phyloP scores from a whole-genome alignment of 2,113 vertebrate species.

The Sinocyclocheilus maitianheensis region DNA sequence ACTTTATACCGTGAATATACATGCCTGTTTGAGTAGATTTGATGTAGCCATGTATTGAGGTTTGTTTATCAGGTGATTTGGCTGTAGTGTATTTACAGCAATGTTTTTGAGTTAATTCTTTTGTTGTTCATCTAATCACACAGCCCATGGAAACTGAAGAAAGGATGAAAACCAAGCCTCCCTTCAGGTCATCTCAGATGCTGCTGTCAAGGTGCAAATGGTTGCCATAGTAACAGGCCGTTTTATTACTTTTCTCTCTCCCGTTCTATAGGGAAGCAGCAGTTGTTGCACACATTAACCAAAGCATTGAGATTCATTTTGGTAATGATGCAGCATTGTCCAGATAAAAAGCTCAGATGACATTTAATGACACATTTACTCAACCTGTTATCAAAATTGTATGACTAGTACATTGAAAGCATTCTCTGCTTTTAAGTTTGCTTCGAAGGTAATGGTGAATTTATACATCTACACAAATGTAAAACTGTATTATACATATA shows the following conservation, averaged over 20 bases:
- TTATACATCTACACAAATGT: too few species aligned
- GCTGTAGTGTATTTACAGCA: background rate
- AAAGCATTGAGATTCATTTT: too few species aligned
- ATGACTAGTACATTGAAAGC: background rate
- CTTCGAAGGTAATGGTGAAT: too few species aligned
- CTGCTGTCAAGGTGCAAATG: conserved; percentile 56
- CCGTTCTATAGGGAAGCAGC: conserved; percentile 32
- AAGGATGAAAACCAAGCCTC: conserved; percentile 19
- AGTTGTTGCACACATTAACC: conserved; percentile 4
- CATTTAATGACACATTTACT: background rate
- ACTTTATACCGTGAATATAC: too few species aligned
- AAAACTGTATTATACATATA: too few species aligned
- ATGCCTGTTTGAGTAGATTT: background rate
- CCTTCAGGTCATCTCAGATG: conserved; percentile 50
- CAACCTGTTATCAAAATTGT: conserved; percentile 21
- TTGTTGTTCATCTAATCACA: conserved; percentile 28
- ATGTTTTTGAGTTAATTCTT: background rate
- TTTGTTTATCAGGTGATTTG: background rate
- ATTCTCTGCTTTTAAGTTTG: background rate
- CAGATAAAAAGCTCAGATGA: background rate
- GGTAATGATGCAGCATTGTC: background rate
- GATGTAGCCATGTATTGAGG: background rate
- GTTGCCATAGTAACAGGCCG: conserved; percentile 64
- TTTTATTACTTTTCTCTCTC: conserved; percentile 52
- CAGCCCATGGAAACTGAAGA: conserved; percentile 31